phyloP scores from a whole-genome alignment of 2,888 invertebrate genomes.

The Sphaeridia pumilis region DNA sequence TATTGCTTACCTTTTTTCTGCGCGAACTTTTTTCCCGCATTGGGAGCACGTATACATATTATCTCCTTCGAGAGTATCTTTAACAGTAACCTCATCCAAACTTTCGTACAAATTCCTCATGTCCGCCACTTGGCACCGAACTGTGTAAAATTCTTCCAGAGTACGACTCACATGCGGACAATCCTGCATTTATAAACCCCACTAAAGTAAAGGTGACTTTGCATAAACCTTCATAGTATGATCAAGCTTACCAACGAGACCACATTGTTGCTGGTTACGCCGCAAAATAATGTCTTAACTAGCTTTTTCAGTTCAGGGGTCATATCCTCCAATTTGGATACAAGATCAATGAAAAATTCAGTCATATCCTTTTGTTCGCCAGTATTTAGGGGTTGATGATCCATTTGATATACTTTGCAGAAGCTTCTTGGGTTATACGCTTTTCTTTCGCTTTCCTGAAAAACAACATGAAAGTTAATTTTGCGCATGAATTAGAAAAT shows the following conservation, averaged over 20 bases:
- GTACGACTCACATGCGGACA: constrained; percentile 90
- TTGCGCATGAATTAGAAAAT: not conserved
- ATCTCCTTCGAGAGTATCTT: constrained; percentile 91
- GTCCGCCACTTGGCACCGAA: constrained; percentile 90
- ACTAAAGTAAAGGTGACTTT: not conserved
- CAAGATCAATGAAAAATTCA: constrained; percentile 92
- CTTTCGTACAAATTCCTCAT: constrained; percentile 93
- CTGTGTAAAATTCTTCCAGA: constrained; percentile 90
- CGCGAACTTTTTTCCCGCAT: constrained; percentile 86
- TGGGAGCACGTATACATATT: constrained; percentile 97
- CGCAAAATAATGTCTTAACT: constrained; percentile 83
- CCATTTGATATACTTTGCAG: constrained; percentile 94
- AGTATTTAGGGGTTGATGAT: constrained; percentile 87
- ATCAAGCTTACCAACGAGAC: constrained; percentile 64
- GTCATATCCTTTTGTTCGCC: constrained; percentile 98
- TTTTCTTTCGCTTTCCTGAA: constrained; percentile 79
- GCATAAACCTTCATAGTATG: constrained; percentile 2
- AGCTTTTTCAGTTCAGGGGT: constrained; percentile 67
- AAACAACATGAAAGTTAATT: constrained; percentile 1
- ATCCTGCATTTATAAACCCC: constrained; percentile 47
- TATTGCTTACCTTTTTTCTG: constrained; percentile 63
- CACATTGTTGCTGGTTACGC: constrained; percentile 87
- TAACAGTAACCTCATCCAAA: constrained; percentile 90
- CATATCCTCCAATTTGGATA: constrained; percentile 93
- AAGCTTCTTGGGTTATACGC: constrained; percentile 91